A percentile compares a stretch with the other conserved stretches of the same genome.
Conservation (phyloP, 2,888 invertebrate genomes). For the Cephalotes varians region DNA sequence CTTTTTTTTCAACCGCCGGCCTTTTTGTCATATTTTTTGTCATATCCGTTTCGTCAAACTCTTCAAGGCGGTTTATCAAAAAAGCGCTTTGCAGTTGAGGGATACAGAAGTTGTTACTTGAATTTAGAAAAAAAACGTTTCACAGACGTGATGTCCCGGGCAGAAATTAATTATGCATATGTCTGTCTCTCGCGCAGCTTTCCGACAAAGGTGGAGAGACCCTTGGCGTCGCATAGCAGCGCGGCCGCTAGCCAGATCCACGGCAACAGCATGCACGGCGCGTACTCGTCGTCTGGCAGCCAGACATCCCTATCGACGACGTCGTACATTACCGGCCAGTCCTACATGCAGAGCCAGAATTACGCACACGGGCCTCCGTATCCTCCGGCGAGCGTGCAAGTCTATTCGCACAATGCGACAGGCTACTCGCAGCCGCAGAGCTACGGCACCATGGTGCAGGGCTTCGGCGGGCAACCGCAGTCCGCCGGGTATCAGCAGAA, state of each 20-base stretch:
- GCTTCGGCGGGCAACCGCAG: conserved; percentile 83
- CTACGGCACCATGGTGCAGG: conserved; percentile 84
- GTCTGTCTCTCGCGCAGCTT: conserved; percentile 77
- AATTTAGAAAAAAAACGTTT: neutral
- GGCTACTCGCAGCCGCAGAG: conserved; percentile 82
- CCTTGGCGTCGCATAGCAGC: conserved; percentile 77
- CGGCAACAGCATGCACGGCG: conserved; percentile 77
- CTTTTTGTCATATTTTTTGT: no score
- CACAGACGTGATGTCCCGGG: neutral
- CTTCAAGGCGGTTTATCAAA: neutral
- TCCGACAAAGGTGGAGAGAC: conserved; percentile 84
- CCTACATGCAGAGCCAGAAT: conserved; percentile 84
- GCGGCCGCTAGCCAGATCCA: conserved; percentile 80
- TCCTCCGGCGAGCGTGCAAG: conserved; percentile 78
- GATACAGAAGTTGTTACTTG: neutral
- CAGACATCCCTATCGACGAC: conserved; percentile 83
- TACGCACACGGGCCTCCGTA: conserved; percentile 80
- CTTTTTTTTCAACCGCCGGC: no score
- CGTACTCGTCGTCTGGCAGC: conserved; percentile 82
- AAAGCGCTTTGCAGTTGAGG: neutral
- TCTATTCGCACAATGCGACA: conserved; percentile 77
- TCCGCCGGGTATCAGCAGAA: conserved; percentile 85
- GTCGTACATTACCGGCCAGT: conserved; percentile 84
- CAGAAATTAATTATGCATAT: neutral
- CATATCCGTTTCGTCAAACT: neutral